A percentile compares a stretch with the other conserved stretches of the same genome.
phyloP scores from a whole-genome alignment of 2,888 invertebrate genomes.

The Pecten maximus region DNA sequence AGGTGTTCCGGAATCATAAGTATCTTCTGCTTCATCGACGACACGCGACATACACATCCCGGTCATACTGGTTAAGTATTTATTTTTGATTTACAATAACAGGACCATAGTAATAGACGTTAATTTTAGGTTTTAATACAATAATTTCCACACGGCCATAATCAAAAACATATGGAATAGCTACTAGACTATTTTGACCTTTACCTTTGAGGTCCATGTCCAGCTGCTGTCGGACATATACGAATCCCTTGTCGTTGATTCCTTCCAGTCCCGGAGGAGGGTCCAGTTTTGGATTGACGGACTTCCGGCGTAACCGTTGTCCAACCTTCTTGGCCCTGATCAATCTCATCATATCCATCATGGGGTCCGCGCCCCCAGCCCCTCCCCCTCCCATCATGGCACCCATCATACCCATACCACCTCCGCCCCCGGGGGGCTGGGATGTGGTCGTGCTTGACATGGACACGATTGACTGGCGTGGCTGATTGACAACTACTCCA shows the following conservation, averaged over 20 bases:
- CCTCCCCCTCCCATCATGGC: slow-evolving; percentile 7
- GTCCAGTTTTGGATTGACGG: slow-evolving; percentile 63
- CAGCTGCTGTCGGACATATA: slow-evolving; percentile 66
- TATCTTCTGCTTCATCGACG: no score
- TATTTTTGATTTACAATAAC: no score
- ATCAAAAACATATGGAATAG: no score
- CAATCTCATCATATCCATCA: slow-evolving; percentile 47
- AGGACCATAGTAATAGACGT: no score
- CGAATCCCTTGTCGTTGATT: slow-evolving; percentile 56
- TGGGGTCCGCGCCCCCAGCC: slow-evolving; percentile 49
- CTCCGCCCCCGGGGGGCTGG: not conserved
- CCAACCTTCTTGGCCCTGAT: slow-evolving; percentile 27
- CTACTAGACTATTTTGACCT: not conserved
- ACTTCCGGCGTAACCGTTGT: slow-evolving; percentile 53
- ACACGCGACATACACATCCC: no score
- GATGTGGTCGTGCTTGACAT: slow-evolving; percentile 5
- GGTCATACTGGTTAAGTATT: no score
- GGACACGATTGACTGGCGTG: slow-evolving; percentile 39
- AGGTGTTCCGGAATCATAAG: no score
- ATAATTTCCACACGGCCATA: no score
- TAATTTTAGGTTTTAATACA: no score
- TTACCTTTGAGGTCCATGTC: slow-evolving; percentile 63
- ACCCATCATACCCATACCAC: slow-evolving; percentile 14
- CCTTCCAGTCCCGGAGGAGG: slow-evolving; percentile 65
- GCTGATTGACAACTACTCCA: slow-evolving; percentile 40